These are phyloP conservation scores for Clytia hemisphaerica DNA, from an alignment of 30 jellyfish, hydroid and myxozoan species.

Conservation along the genomic window DNA sequence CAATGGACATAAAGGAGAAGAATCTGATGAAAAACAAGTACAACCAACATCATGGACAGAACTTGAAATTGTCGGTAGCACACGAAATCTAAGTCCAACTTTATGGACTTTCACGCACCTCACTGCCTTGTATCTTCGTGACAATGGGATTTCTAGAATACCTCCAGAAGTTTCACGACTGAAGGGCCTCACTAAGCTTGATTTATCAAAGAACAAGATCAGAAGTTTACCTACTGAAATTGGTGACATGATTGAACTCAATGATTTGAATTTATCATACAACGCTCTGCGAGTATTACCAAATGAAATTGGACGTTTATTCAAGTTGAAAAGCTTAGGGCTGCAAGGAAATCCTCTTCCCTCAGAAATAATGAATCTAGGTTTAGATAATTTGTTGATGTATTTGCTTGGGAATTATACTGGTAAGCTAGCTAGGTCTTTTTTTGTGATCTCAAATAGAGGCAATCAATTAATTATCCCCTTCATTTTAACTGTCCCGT, in stretches of 20 bases:
- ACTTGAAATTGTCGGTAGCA: conserved; percentile 80
- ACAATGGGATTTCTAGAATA: conserved; percentile 59
- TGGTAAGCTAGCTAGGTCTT: conserved; percentile 46
- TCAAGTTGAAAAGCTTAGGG: conserved; percentile 64
- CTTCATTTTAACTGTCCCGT: too few species aligned
- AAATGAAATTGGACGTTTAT: conserved; percentile 87
- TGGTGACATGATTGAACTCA: conserved; percentile 89
- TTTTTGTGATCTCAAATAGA: conserved; percentile 17
- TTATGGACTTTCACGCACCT: conserved; percentile 85
- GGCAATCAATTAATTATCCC: too few species aligned
- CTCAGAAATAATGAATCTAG: conserved; percentile 55
- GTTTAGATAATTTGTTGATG: conserved; percentile 60
- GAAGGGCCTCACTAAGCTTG: conserved; percentile 58
- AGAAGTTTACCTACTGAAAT: conserved; percentile 91
- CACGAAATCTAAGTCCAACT: conserved; percentile 79
- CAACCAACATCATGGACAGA: conserved; percentile 54
- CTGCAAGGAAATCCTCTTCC: conserved; percentile 96
- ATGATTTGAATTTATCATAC: conserved; percentile 62
- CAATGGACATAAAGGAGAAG: conserved; percentile 55
- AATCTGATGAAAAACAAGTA: conserved; percentile 43
- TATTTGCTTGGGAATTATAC: conserved; percentile 70
- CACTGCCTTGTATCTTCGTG: conserved; percentile 63
- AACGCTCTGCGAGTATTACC: conserved; percentile 82
- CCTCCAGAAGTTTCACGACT: conserved; percentile 81
- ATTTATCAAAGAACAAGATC: conserved; percentile 65